phyloP scores from a whole-genome alignment of 2,113 vertebrate genomes.

The Sinocyclocheilus rhinocerous region DNA sequence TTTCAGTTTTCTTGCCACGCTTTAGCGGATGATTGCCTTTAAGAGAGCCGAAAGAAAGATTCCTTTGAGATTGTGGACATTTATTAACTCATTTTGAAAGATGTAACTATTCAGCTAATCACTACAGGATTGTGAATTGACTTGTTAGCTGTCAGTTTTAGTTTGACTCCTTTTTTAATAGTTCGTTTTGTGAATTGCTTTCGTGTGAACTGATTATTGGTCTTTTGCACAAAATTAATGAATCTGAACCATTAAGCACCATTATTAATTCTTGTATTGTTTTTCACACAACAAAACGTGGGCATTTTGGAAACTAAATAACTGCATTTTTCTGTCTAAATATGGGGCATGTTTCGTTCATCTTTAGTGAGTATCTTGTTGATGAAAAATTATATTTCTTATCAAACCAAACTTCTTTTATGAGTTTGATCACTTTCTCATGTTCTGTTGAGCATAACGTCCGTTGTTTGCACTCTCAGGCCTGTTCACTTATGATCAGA shows the following conservation, averaged over 20 bases:
- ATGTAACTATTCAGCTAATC: conserved; percentile 13
- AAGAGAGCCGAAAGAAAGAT: neutral
- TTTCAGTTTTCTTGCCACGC: neutral
- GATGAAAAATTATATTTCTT: conserved; percentile 7
- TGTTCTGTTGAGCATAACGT: neutral
- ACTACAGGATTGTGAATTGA: conserved; percentile 6
- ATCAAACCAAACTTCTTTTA: neutral
- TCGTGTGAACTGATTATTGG: conserved; percentile 57
- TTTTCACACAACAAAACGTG: neutral
- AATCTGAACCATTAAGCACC: conserved; percentile 34
- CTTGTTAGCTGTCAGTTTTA: conserved; percentile 12
- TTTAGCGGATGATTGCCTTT: neutral
- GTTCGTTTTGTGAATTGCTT: conserved; percentile 51
- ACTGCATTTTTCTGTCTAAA: conserved; percentile 1
- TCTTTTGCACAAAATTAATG: conserved; percentile 57
- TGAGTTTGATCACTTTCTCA: neutral
- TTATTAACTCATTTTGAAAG: conserved; percentile 6
- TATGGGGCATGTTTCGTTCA: neutral
- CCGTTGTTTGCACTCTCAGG: neutral
- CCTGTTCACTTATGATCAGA: neutral
- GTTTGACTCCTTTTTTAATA: conserved; percentile 45
- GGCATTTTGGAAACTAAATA: neutral
- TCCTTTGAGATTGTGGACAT: neutral
- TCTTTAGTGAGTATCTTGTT: conserved; percentile 16
- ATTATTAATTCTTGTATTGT: neutral